Evolutionary conservation across 64 coral and sea anemone genomes (phyloP), one percentile per base, ranked within the genome.

Genomic region (Porites lutea): DNA sequence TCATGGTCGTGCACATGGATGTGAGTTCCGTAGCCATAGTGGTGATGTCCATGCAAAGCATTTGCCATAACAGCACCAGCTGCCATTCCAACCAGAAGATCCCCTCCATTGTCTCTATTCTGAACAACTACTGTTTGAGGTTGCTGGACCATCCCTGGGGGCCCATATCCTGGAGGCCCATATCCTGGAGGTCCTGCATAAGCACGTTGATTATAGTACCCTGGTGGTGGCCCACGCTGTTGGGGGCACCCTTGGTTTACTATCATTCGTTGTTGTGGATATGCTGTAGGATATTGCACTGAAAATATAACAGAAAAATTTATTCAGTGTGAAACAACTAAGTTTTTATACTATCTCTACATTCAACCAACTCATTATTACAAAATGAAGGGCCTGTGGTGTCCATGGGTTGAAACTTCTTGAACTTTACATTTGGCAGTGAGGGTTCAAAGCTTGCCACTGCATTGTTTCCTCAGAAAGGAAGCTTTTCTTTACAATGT

Each of bases 21-120:
- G 23, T 92, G 69, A 52, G 71, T 19, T 14, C 86, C 73, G 50
- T 75, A 11, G 0, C 74, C 72, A 52, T 89, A 89, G 59, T 93
- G 78, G n/a, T 79, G 75, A 71, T 82, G 91, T 16, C 91, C 82
- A 27, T 87, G 91, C 58, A 93, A 27, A 21, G 91, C 82, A 93
- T 93, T 93, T 68, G 59, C 65, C 50, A 93, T 78, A 27, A 87
- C 75, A 7, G 91, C 91, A 62, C 91, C 91, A 37, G 91, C 74
- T 87, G 91, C 91, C 91, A 87, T 79, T 8, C 91, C 91, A 71
- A 87, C 83, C 43, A 93, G 63, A 13, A 93, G 75, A 57, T 93
- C 82, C 1, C 83, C 75, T 8, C 71, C 81, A 21, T 61, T 93
- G 8, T 81, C 83, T 14, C 83, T 87, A 73, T 93, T 64, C 74